A percentile compares a stretch with the other conserved stretches of the same genome.
Evolutionary conservation across 2,888 invertebrate species (phyloP).

Genomic region (Polylopha cassiicola): DNA sequence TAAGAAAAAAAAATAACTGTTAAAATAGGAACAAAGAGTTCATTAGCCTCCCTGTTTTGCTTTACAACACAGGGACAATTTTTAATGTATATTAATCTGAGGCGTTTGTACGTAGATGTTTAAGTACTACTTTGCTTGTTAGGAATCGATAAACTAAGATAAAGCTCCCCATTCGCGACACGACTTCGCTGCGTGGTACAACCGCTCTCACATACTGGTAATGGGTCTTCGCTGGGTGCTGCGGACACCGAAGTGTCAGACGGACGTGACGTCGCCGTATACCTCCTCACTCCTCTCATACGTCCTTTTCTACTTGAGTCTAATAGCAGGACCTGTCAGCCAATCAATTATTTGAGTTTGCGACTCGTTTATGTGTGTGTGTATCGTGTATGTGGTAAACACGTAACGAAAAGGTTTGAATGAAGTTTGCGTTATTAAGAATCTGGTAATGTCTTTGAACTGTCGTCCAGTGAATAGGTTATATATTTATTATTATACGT

Average conservation of each 20-base stretch:
- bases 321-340: slow-evolving; percentile 75
- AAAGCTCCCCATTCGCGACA: background rate
- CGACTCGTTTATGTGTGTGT: too few relatives aligned
- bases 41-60: slow-evolving; percentile 32
- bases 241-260: slow-evolving; percentile 71
- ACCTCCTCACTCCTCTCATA: slow-evolving; percentile 58
- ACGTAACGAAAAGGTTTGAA: too few relatives aligned
- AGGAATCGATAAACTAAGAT: background rate
- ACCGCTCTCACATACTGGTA: slow-evolving; percentile 67
- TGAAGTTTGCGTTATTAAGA: too few relatives aligned
- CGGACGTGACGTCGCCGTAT: slow-evolving; percentile 68
- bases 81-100: too few relatives aligned
- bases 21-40: slow-evolving; percentile 33
- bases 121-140: too few relatives aligned
- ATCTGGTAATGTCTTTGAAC: too few relatives aligned
- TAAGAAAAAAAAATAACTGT: too few relatives aligned
- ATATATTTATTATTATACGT: too few relatives aligned
- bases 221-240: slow-evolving; percentile 69
- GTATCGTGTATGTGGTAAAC: too few relatives aligned
- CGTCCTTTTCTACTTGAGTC: slow-evolving; percentile 71
- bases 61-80: too few relatives aligned
- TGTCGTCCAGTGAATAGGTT: too few relatives aligned
- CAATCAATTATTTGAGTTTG: slow-evolving; percentile 52
- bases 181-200: slow-evolving; percentile 66
- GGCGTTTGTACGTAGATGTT: too few relatives aligned